Conservation (phyloP, 1,140 invertebrate species). For the Cydia pomonella region DNA sequence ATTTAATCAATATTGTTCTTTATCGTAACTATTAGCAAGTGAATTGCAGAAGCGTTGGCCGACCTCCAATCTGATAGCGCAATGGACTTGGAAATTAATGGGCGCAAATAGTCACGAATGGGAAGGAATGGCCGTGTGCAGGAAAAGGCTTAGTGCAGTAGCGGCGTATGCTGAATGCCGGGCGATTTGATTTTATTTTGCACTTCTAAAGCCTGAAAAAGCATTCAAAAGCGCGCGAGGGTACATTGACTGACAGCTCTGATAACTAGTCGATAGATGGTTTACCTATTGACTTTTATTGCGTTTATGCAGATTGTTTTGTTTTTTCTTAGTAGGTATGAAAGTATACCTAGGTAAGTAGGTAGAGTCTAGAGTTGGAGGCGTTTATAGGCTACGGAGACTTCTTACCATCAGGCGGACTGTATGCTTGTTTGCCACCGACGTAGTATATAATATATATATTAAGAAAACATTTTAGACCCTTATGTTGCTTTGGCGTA, state of each 20-base stretch:
- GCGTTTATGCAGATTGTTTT: not conserved
- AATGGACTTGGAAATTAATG: slow-evolving; percentile 24
- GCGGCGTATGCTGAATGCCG: slow-evolving; percentile 16
- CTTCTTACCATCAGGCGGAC: no score
- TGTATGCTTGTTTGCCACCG: no score
- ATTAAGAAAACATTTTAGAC: no score
- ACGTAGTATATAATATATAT: no score
- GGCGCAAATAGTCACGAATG: slow-evolving; percentile 23
- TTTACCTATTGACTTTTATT: not conserved
- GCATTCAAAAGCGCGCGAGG: not conserved
- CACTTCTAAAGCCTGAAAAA: slow-evolving; percentile 20
- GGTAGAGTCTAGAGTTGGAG: no score
- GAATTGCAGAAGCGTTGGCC: slow-evolving; percentile 10
- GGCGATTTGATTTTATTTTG: slow-evolving; percentile 29
- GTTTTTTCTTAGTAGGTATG: no score
- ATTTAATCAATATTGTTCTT: not conserved
- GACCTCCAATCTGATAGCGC: slow-evolving; percentile 23
- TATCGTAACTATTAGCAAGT: not conserved
- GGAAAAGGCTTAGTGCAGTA: slow-evolving; percentile 30
- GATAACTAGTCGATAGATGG: not conserved
- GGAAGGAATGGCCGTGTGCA: slow-evolving; percentile 24
- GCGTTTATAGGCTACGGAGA: no score
- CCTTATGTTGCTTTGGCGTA: no score
- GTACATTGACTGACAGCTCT: not conserved
- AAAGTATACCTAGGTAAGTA: no score